Evolutionary conservation across 2,113 vertebrate genomes (phyloP).

Genomic region (Anser cygnoides): DNA sequence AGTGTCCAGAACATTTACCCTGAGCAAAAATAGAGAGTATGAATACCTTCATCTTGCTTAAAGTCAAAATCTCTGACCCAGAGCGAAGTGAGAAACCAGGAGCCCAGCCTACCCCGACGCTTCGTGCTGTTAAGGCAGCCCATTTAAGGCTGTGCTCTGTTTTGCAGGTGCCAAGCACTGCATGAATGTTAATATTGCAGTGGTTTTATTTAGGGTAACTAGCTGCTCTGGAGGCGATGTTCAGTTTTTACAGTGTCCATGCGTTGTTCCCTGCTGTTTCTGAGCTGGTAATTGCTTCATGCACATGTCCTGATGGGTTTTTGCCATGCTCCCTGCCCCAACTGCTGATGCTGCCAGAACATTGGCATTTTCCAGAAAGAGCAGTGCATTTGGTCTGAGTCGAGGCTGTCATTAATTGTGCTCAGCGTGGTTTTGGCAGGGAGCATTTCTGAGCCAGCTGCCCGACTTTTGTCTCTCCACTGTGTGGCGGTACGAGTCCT

Average conservation of each 20-base stretch:
- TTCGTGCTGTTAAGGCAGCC: neutral
- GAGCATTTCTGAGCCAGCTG: neutral
- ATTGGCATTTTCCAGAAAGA: neutral
- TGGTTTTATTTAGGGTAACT: neutral
- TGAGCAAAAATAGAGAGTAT: neutral
- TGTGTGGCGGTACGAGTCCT: fast-evolving
- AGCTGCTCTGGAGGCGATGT: neutral
- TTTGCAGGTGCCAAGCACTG: neutral
- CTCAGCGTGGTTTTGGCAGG: neutral
- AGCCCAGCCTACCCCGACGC: fast-evolving
- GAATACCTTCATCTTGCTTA: neutral
- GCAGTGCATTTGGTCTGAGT: fast-evolving
- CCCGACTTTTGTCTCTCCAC: neutral
- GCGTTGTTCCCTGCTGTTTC: neutral
- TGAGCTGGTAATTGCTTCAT: neutral
- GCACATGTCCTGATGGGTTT: neutral
- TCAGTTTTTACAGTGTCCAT: neutral
- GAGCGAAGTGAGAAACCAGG: neutral
- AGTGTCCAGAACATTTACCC: neutral
- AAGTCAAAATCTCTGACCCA: neutral
- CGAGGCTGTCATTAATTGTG: neutral
- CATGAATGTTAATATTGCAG: neutral
- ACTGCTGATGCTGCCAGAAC: neutral
- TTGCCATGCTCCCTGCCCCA: neutral
- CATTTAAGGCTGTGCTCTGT: neutral